These are phyloP conservation scores for Hydrocynus forskahlii DNA, from an alignment of 2,797 vertebrate species.

Conservation along the genomic window DNA sequence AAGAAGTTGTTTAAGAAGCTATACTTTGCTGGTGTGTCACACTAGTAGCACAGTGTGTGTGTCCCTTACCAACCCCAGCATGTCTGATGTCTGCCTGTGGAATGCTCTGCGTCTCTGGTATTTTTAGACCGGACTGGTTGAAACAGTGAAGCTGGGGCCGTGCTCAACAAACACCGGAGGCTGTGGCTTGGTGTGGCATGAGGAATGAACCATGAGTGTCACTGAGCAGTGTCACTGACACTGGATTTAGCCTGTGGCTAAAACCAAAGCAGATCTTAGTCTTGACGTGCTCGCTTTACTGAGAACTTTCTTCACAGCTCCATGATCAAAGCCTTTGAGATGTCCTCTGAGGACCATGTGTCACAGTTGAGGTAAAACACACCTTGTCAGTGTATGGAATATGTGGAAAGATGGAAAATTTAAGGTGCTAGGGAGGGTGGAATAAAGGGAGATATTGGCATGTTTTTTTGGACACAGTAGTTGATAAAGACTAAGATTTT, in stretches of 20 bases:
- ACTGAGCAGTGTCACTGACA: background rate
- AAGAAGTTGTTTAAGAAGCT: background rate
- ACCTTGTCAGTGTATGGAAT: slow-evolving; percentile 4
- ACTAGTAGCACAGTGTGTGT: slow-evolving; percentile 5
- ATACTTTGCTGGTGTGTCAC: slow-evolving; percentile 4
- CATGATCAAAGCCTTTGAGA: slow-evolving; percentile 65
- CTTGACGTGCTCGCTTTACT: slow-evolving; percentile 36
- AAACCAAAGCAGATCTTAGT: slow-evolving; percentile 22
- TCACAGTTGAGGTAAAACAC: slow-evolving; percentile 82
- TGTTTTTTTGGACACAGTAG: background rate
- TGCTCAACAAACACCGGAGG: slow-evolving; percentile 84
- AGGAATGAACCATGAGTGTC: slow-evolving; percentile 41
- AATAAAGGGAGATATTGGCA: background rate
- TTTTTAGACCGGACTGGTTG: slow-evolving; percentile 88
- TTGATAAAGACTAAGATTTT: background rate
- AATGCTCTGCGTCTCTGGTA: slow-evolving; percentile 87
- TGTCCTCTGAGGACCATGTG: slow-evolving; percentile 85
- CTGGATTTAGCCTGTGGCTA: slow-evolving; percentile 48
- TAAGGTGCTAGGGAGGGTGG: background rate
- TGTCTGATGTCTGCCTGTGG: slow-evolving; percentile 73
- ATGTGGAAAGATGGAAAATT: no score
- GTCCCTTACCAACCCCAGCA: slow-evolving; percentile 31
- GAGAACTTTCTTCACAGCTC: slow-evolving; percentile 17
- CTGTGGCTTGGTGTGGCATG: slow-evolving; percentile 54
- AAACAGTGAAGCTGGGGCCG: slow-evolving; percentile 79